Evolutionary conservation across 2,113 vertebrate genomes (phyloP).

Genomic region (Meleagris gallopavo): DNA sequence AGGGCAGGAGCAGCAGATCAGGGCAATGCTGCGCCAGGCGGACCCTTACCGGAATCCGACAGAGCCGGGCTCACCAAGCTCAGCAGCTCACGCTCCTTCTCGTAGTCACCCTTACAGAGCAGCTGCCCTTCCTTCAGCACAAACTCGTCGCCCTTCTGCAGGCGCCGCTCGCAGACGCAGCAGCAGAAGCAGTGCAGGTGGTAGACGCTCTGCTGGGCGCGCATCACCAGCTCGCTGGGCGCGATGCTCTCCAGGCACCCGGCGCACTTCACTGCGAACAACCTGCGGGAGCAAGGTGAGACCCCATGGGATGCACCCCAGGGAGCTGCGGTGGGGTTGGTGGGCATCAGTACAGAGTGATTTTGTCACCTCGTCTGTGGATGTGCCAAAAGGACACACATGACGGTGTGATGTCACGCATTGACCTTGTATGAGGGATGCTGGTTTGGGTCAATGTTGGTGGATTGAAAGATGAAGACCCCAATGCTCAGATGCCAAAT

Average conservation of each 20-base stretch:
- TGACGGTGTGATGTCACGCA: rapidly evolving
- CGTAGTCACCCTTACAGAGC: conserved; percentile 92
- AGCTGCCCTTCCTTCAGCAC: conserved; percentile 93
- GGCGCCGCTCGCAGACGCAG: conserved; percentile 89
- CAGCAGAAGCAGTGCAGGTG: conserved; percentile 97
- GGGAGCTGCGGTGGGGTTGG: rapidly evolving
- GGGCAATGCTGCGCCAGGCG: not conserved
- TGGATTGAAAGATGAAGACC: not conserved
- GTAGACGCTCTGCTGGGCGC: conserved; percentile 89
- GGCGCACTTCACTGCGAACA: conserved; percentile 90
- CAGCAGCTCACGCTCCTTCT: conserved; percentile 85
- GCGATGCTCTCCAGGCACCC: conserved; percentile 88
- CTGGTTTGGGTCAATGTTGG: not conserved
- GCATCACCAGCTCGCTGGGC: conserved; percentile 94
- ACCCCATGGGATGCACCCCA: not conserved
- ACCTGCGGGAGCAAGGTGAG: conserved; percentile 71
- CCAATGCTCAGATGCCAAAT: rapidly evolving
- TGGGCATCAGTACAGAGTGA: rapidly evolving
- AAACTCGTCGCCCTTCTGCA: conserved; percentile 94
- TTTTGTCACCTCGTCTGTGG: rapidly evolving
- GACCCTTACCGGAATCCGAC: conserved; percentile 89
- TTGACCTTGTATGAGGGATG: rapidly evolving
- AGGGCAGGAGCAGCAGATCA: not conserved
- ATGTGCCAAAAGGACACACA: rapidly evolving
- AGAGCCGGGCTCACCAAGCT: conserved; percentile 87